A percentile compares a stretch with the other conserved stretches of the same genome.
Evolutionary conservation across 2,888 invertebrate genomes (phyloP).

Genomic region (Octodonta nipae): DNA sequence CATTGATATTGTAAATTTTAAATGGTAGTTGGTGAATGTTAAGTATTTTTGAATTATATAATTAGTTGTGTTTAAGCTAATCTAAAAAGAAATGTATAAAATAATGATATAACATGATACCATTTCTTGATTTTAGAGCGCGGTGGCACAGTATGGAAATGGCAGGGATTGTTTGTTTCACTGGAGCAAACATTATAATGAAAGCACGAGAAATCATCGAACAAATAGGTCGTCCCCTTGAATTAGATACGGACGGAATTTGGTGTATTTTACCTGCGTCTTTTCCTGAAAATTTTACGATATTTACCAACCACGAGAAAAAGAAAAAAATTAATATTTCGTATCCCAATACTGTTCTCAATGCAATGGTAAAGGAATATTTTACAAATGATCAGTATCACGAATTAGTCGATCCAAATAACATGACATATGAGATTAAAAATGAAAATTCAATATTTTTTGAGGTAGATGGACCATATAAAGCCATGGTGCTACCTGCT

Average conservation of each 20-base stretch:
- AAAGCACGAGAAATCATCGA: slow-evolving; percentile 93
- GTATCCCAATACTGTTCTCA: slow-evolving; percentile 92
- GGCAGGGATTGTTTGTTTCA: slow-evolving; percentile 98
- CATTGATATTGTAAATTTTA: too few species aligned
- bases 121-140: too few species aligned
- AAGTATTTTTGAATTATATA: too few species aligned
- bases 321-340: slow-evolving; percentile 85
- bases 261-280: slow-evolving; percentile 96
- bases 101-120: too few species aligned
- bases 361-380: slow-evolving; percentile 92
- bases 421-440: slow-evolving; percentile 54
- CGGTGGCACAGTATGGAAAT: slow-evolving; percentile 99
- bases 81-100: too few species aligned
- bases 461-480: slow-evolving; percentile 96
- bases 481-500: slow-evolving; percentile 96
- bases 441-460: slow-evolving; percentile 98
- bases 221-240: slow-evolving; percentile 81
- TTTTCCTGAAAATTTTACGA: slow-evolving; percentile 88
- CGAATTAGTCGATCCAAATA: slow-evolving; percentile 56
- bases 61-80: too few species aligned
- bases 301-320: slow-evolving; percentile 65
- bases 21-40: too few species aligned
- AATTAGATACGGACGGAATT: slow-evolving; percentile 96
- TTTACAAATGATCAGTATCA: slow-evolving; percentile 97
- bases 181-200: slow-evolving; percentile 93